A percentile compares a stretch with the other conserved stretches of the same genome.
These are phyloP conservation scores for Cryptocephalus moraei DNA, from an alignment of 2,888 invertebrate species.

Conservation along the genomic window DNA sequence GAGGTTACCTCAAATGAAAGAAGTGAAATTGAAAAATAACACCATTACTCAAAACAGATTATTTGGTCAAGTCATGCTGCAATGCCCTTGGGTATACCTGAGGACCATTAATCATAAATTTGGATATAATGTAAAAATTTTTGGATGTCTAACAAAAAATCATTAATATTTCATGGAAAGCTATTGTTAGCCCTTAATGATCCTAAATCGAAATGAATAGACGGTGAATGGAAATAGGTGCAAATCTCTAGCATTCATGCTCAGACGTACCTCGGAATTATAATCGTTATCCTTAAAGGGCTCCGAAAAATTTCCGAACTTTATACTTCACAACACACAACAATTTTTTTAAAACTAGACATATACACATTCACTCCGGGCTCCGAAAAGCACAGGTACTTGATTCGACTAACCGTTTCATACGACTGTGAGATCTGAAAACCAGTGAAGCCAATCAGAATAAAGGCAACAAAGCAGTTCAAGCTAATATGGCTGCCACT, in stretches of 20 bases:
- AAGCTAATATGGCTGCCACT: constrained; percentile 42
- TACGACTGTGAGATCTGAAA: constrained; percentile 35
- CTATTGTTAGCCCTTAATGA: constrained; percentile 33
- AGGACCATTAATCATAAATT: constrained; percentile 39
- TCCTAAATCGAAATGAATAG: constrained; percentile 20
- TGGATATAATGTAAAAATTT: constrained; percentile 36
- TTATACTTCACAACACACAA: constrained; percentile 4
- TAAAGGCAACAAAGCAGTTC: constrained; percentile 38
- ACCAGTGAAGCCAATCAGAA: constrained; percentile 41
- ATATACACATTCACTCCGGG: constrained; percentile 23
- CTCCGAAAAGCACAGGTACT: constrained; percentile 23
- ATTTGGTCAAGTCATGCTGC: constrained; percentile 31
- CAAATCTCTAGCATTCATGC: constrained; percentile 9
- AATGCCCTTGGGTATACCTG: constrained; percentile 34
- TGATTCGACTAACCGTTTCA: constrained; percentile 27
- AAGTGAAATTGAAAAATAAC: constrained; percentile 19
- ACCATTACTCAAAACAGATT: constrained; percentile 29
- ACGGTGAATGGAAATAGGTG: constrained; percentile 12
- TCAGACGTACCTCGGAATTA: constrained; percentile 13
- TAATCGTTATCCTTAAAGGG: constrained; percentile 12
- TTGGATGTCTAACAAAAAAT: constrained; percentile 36
- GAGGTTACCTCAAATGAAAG: constrained; percentile 11
- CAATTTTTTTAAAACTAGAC: constrained; percentile 21
- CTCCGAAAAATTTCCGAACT: neutral
- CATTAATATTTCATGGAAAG: constrained; percentile 45